phyloP scores from a whole-genome alignment of 2,888 invertebrate genomes.

The Elysia crispata region DNA sequence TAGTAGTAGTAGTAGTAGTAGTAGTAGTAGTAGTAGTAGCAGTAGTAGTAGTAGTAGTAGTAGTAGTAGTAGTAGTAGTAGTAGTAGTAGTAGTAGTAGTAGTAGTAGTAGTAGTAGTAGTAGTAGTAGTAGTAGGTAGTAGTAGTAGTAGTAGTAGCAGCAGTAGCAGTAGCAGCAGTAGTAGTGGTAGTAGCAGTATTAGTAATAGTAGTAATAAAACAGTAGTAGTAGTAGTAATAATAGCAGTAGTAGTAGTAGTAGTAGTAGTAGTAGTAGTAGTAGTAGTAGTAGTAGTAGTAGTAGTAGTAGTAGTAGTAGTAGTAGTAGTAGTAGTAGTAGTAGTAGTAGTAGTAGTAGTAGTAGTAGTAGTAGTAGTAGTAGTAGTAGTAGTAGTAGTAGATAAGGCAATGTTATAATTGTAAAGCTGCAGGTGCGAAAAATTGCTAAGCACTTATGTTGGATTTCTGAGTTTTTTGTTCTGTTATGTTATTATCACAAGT shows the following conservation, averaged over 20 bases:
- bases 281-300: conserved; percentile 24
- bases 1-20: conserved; percentile 23
- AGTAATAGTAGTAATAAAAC: neutral
- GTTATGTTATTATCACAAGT: too few relatives aligned
- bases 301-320: conserved; percentile 26
- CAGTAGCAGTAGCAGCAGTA: conserved; percentile 13
- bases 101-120: conserved; percentile 22
- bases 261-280: conserved; percentile 25
- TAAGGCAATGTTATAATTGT: too few relatives aligned
- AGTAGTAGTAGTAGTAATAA: conserved; percentile 1
- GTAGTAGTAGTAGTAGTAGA: conserved; percentile 29
- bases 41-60: conserved; percentile 26
- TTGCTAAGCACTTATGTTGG: too few relatives aligned
- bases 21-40: conserved; percentile 30
- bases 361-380: conserved; percentile 24
- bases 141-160: conserved; percentile 29
- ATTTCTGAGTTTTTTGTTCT: too few relatives aligned
- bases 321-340: conserved; percentile 28
- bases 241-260: conserved; percentile 32
- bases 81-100: conserved; percentile 7
- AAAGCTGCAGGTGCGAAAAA: too few relatives aligned
- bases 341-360: conserved; percentile 33
- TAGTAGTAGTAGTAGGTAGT: conserved; percentile 25
- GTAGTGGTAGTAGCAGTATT: neutral
- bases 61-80: conserved; percentile 32